Base-by-base conservation (phyloP, 37 sponge, comb jelly and placozoan genomes). In the Diacarnus erythraeanus region DNA sequence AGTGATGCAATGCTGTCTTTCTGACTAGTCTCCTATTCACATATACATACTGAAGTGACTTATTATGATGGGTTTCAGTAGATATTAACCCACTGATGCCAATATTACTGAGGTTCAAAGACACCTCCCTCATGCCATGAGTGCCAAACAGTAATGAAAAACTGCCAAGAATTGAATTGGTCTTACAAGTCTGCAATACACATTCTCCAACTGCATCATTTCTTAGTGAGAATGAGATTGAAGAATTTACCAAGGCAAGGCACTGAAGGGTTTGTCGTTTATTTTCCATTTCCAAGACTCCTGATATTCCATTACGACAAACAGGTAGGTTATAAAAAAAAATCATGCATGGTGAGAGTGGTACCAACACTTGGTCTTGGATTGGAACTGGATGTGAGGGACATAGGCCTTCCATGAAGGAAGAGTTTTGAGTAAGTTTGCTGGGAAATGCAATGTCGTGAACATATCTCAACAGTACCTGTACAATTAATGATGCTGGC, bases 321-420 rank as follows among this genome's bases (percentile, higher is more conserved):
- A 93, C 93, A 18, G 93, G 93, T 42, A 93, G 20, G 70, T 77
- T 85, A 41, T 85, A 85, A 54, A 93, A 93, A n/a, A 2, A 93
- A 70, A 60, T 89, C 88, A 57, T 67, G 76, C 10, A 85, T 34
- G 27, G 82, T 81, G n/a, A 93, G 78, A 17, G 86, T 89, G 1
- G 93, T 85, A 3, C 93, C 93, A 30, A 57, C 74, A 47, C 72
- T 81, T 3, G 76, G 57, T 2, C 75, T 31, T 2, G 61, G 73
- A 37, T 44, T 44, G 9, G 35, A 42, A n/a, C 68, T 64, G 20
- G 34, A 42, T 6, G 66, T 59, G 33, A 85, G 64, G 20, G 44
- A 25, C 37, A 64, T 22, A 6, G 44, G 57, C 37, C 37, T 54
- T 4, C 93, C 87, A 59, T 58, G 40, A 42, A 79, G 68, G 25